phyloP scores from a whole-genome alignment of 2,888 invertebrate species.

The Macaria liturata region DNA sequence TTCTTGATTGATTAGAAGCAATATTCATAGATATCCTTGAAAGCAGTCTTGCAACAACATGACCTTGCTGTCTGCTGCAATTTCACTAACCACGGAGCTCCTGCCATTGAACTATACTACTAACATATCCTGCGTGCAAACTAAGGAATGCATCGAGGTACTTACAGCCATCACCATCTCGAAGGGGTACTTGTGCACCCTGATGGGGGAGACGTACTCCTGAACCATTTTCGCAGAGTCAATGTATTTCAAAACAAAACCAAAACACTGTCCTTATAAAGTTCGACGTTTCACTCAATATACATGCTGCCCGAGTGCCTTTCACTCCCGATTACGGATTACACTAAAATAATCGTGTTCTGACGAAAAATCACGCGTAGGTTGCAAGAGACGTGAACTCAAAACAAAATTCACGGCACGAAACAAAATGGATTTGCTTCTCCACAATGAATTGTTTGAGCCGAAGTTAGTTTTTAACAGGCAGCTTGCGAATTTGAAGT shows the following conservation, averaged over 20 bases:
- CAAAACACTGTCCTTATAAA: constrained; percentile 49
- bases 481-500: constrained; percentile 15
- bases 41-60: constrained; percentile 25
- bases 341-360: constrained; percentile 60
- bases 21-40: constrained; percentile 26
- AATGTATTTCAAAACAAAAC: constrained; percentile 50
- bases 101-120: too few relatives aligned
- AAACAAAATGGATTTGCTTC: constrained; percentile 51
- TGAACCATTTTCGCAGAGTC: constrained; percentile 91
- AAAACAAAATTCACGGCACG: constrained; percentile 50
- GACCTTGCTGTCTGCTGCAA: constrained; percentile 37
- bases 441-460: constrained; percentile 39
- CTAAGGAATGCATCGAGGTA: constrained; percentile 86
- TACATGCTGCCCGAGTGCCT: constrained; percentile 62
- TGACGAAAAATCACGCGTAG: constrained; percentile 49
- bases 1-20: constrained; percentile 6
- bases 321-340: constrained; percentile 61
- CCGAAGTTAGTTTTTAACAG: constrained; percentile 28
- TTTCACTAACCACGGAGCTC: constrained; percentile 22
- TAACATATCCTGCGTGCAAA: too few relatives aligned
- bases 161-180: constrained; percentile 98
- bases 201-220: constrained; percentile 96
- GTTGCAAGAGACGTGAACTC: constrained; percentile 47
- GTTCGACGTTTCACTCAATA: constrained; percentile 56
- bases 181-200: constrained; percentile 97